Evolutionary conservation across 2,113 vertebrate species (phyloP).

Genomic region (Willisornis vidua): DNA sequence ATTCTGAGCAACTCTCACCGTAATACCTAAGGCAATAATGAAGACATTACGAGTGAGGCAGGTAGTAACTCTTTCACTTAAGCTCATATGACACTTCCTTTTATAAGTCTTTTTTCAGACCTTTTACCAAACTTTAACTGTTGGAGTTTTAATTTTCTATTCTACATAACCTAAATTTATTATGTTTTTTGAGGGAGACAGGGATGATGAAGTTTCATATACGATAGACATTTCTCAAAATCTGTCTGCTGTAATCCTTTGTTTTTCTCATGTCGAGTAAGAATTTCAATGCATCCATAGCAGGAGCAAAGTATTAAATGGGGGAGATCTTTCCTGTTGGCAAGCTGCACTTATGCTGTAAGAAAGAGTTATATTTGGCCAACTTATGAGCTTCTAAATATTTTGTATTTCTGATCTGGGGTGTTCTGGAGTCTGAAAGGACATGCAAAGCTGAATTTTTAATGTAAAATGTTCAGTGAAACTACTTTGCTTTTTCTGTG

Average conservation of each 20-base stretch:
- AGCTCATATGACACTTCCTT: not conserved
- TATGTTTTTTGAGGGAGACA: not conserved
- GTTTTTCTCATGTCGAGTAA: not conserved
- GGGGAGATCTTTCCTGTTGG: not conserved
- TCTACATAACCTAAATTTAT: not conserved
- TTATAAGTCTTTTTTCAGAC: not conserved
- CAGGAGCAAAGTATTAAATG: not conserved
- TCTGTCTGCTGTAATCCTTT: not conserved
- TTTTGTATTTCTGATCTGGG: not conserved
- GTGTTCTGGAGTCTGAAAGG: not conserved
- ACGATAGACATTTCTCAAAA: not conserved
- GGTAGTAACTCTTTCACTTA: not conserved
- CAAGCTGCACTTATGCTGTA: not conserved
- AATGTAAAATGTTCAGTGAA: not conserved
- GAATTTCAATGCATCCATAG: not conserved
- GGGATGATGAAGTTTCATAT: not conserved
- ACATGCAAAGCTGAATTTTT: not conserved
- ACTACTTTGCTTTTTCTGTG: not conserved
- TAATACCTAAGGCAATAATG: not conserved
- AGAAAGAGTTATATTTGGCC: not conserved
- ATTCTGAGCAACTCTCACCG: not conserved
- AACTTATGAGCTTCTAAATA: not conserved
- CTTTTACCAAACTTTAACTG: not conserved
- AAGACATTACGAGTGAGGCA: not conserved
- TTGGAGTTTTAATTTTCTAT: not conserved